Base-by-base conservation (phyloP, 2,113 vertebrate genomes). In the Dolichotis patagonum region DNA sequence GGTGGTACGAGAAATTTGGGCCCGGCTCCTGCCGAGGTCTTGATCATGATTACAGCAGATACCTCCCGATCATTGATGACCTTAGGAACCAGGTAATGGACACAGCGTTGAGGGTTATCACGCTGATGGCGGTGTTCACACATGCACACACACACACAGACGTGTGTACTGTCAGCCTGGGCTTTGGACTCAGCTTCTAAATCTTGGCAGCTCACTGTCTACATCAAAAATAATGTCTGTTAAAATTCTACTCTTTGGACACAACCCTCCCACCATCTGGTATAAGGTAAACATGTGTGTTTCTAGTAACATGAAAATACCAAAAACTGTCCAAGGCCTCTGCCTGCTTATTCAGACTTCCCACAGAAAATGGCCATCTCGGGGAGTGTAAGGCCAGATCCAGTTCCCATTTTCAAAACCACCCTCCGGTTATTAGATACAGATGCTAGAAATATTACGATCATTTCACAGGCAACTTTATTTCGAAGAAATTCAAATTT, bases 1-100 rank as follows among this genome's bases (percentile, higher is more conserved):
- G 94, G 8, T 98, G 98, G 98, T 97, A 98, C 58, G 97, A 98
- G 86, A 98, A 97, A 43, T 98, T 96, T 12, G 96, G 98, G 7
- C 96, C 98, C 24, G 96, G 97, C 4, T 94, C 96, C 7, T 97
- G 98, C 92, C 97, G 98, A 0, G 96, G 97, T 17, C 97, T 97
- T 1, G 94, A 94, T 85, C 93, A 96, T 1, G 98, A 98, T 30
- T 98, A 98, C 28, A 97, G 97, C 90, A 96, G 95, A 83, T 98
- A 98, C 35, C 94, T 98, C 5, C 91, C 93, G 2, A 97, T 97
- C 24, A 98, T 98, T 41, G 97, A 98, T 2, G 98, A 98, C 43
- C 98, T 98, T 9, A 95, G 73, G 62, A 97, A 88, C 91, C 96
- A 98, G 98, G 98, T 98, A 95, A 98, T 97, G 87, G 0, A 3